These are phyloP conservation scores for Excalfactoria chinensis DNA, from an alignment of 2,113 vertebrate genomes.

Conservation along the genomic window DNA sequence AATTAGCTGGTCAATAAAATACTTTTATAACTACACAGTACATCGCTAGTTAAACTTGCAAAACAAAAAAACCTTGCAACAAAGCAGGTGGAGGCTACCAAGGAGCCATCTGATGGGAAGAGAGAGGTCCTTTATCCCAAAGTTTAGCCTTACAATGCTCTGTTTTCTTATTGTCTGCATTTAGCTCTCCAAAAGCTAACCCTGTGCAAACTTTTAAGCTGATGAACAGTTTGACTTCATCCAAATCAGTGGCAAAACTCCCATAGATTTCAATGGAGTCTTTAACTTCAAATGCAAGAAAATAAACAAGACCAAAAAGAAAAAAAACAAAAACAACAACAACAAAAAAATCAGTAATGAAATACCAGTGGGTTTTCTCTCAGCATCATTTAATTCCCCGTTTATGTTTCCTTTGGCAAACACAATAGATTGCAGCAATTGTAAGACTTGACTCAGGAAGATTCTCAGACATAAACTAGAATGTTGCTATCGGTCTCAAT, in stretches of 20 bases:
- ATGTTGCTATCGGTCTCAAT: background rate
- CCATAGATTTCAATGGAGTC: rapidly evolving
- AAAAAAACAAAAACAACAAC: too few species aligned
- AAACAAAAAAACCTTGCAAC: background rate
- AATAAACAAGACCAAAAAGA: background rate
- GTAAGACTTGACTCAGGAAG: background rate
- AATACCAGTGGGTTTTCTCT: background rate
- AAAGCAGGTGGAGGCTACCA: background rate
- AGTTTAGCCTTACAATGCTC: background rate
- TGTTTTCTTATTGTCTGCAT: background rate
- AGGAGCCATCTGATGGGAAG: rapidly evolving
- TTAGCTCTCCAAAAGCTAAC: background rate
- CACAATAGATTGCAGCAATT: background rate
- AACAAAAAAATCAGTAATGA: background rate
- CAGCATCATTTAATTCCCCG: background rate
- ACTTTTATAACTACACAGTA: slow-evolving; percentile 5
- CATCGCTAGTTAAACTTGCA: background rate
- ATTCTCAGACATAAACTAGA: background rate
- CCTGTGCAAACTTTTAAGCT: background rate
- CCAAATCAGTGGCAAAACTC: background rate
- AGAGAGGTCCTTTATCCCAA: background rate
- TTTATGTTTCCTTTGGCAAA: background rate
- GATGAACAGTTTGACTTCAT: background rate
- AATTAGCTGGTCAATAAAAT: background rate
- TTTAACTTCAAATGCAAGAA: background rate